Percentiles rank a stretch among this genome's conserved stretches.
Conservation (phyloP, 2,797 vertebrate species). For the Rhinophrynus dorsalis region DNA sequence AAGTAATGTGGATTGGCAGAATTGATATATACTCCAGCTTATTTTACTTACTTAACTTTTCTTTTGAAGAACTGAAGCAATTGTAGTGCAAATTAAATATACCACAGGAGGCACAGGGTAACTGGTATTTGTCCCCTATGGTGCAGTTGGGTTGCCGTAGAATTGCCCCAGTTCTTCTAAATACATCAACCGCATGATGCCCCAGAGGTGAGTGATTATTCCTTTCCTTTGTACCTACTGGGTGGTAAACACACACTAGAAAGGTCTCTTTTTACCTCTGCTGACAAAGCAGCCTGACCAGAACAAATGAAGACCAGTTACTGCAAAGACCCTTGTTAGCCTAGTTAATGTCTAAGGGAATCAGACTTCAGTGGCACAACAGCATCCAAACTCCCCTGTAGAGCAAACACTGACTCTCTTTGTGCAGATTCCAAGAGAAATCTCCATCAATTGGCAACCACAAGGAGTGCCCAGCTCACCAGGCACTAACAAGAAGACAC, state of each 20-base stretch:
- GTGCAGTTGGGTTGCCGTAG: no score
- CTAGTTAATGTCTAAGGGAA: conserved; percentile 6
- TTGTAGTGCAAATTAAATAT: no score
- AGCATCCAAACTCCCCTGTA: conserved; percentile 4
- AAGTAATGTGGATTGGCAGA: no score
- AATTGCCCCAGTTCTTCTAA: no score
- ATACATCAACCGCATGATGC: no score
- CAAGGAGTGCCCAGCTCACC: not conserved
- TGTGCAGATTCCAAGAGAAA: conserved; percentile 5
- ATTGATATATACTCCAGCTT: no score
- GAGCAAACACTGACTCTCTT: conserved; percentile 27
- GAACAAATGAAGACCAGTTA: not conserved
- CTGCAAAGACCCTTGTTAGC: not conserved
- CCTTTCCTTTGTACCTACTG: conserved; percentile 20
- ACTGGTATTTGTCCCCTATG: no score
- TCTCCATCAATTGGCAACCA: conserved; percentile 23
- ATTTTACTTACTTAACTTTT: no score
- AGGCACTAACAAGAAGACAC: not conserved
- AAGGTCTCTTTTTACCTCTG: conserved; percentile 18
- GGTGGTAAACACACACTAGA: conserved; percentile 12
- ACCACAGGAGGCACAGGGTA: no score
- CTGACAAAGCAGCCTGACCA: not conserved
- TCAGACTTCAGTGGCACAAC: not conserved
- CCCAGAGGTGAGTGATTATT: not conserved
- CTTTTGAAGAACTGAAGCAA: no score